phyloP scores from a whole-genome alignment of 2,113 vertebrate genomes.

The Pipa parva region DNA sequence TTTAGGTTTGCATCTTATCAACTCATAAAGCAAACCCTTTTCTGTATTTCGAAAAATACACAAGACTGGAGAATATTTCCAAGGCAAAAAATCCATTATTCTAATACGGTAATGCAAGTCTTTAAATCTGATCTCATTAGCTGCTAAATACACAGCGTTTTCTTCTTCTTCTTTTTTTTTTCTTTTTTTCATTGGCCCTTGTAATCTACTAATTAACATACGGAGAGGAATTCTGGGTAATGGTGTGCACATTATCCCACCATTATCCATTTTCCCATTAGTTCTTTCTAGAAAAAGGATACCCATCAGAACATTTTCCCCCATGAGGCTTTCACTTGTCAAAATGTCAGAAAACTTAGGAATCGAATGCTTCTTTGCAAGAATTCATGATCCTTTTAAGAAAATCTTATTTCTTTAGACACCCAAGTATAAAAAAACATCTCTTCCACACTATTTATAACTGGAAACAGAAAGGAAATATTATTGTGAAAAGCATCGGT shows the following conservation, averaged over 20 bases:
- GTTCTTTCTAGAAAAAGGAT: constrained; percentile 18
- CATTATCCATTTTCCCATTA: constrained; percentile 15
- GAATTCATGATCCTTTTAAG: constrained; percentile 24
- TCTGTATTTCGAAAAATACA: constrained; percentile 19
- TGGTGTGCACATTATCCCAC: constrained; percentile 26
- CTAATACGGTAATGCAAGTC: neutral
- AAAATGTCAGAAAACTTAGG: constrained; percentile 36
- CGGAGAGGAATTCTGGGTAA: constrained; percentile 26
- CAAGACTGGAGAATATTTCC: neutral
- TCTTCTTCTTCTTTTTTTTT: no score
- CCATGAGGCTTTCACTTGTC: constrained; percentile 34
- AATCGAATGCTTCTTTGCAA: constrained; percentile 26
- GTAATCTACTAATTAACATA: constrained; percentile 23
- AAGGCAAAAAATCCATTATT: neutral
- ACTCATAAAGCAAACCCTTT: constrained; percentile 35
- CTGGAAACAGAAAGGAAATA: no score
- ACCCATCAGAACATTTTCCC: constrained; percentile 33
- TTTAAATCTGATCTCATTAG: neutral
- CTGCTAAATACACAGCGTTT: no score
- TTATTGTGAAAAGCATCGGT: no score
- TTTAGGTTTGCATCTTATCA: constrained; percentile 21
- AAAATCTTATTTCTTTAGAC: constrained; percentile 22
- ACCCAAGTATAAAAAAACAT: constrained; percentile 1
- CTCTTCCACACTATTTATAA: neutral
- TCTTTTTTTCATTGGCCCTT: constrained; percentile 20